Percentiles rank a stretch among this genome's conserved stretches.
Evolutionary conservation across 2,797 vertebrate species (phyloP).

Genomic region (Peromyscus aztecus): DNA sequence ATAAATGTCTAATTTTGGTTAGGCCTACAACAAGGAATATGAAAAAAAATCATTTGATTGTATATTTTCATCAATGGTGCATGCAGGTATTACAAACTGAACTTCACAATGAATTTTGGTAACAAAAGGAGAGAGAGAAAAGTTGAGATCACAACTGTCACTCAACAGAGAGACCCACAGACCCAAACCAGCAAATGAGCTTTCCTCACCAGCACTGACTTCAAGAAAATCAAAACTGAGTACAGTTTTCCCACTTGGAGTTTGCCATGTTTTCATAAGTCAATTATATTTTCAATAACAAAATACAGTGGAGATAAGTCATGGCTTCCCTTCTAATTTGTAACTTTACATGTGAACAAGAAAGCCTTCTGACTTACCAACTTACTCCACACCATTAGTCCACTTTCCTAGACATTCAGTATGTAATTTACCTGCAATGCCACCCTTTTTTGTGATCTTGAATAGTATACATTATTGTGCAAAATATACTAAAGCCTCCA

Average conservation of each 20-base stretch:
- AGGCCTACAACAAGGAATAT: neutral
- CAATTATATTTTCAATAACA: neutral
- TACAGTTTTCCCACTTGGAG: neutral
- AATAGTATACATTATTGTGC: neutral
- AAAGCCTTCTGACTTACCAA: neutral
- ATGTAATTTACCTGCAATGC: neutral
- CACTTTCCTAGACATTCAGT: too few relatives aligned
- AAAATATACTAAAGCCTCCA: neutral
- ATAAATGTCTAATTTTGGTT: neutral
- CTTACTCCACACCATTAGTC: neutral
- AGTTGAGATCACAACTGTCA: neutral
- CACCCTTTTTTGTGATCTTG: neutral
- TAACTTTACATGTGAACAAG: neutral
- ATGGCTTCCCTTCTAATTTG: neutral
- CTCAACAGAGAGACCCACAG: neutral
- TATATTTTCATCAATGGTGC: constrained; percentile 15
- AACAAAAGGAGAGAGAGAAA: constrained; percentile 25
- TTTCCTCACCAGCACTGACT: neutral
- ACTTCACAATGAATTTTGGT: neutral
- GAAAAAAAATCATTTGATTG: neutral
- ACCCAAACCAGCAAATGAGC: neutral
- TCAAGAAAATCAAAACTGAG: too few relatives aligned
- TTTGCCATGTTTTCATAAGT: neutral
- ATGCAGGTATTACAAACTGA: constrained; percentile 41
- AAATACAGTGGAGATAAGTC: neutral